Evolutionary conservation across 2,888 invertebrate genomes (phyloP).

Genomic region (Portevinia maculata): DNA sequence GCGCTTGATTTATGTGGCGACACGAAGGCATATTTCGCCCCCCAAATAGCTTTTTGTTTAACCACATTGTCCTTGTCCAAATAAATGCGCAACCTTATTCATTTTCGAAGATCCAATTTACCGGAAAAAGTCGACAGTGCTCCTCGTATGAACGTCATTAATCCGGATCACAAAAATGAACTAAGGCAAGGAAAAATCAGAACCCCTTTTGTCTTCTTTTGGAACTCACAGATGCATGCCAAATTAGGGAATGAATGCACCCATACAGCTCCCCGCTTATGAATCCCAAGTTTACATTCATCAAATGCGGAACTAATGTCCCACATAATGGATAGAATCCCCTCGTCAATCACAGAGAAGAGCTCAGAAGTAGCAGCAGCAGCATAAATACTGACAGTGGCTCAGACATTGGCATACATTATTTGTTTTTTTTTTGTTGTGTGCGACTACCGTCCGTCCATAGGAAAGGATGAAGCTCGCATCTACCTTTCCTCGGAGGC

Average conservation of each 20-base stretch:
- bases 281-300: conserved; percentile 45
- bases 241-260: conserved; percentile 50
- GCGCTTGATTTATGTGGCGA: conserved; percentile 63
- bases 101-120: conserved; percentile 57
- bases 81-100: conserved; percentile 45
- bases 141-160: conserved; percentile 47
- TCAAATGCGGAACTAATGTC: conserved; percentile 67
- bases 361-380: conserved; percentile 7
- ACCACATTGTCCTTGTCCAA: conserved; percentile 37
- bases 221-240: conserved; percentile 60
- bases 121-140: conserved; percentile 32
- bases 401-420: conserved; percentile 50
- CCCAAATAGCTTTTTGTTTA: conserved; percentile 1
- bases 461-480: background rate
- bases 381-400: conserved; percentile 14
- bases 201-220: conserved; percentile 43
- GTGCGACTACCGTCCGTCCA: background rate
- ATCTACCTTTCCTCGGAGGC: background rate
- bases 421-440: conserved; percentile 20
- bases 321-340: conserved; percentile 58
- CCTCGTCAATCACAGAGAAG: conserved; percentile 47
- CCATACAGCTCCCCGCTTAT: conserved; percentile 45
- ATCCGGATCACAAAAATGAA: conserved; percentile 18
- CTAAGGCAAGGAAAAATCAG: background rate
- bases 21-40: conserved; percentile 6